These are phyloP conservation scores for Trissolcus basalis DNA, from an alignment of 1,140 invertebrate species.

Conservation along the genomic window DNA sequence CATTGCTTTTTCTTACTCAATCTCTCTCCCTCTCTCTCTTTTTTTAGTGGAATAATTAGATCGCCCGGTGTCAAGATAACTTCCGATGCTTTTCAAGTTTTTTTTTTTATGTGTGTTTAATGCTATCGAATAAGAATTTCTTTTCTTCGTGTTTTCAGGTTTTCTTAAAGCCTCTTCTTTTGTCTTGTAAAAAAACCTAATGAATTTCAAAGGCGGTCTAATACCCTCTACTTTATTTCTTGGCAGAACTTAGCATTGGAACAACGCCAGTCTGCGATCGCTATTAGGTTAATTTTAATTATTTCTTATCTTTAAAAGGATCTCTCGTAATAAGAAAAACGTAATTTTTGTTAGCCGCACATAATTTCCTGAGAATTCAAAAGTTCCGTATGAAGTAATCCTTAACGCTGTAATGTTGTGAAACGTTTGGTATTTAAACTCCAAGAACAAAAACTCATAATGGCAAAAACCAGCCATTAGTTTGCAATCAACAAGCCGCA, in stretches of 20 bases:
- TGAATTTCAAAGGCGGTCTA: constrained; percentile 34
- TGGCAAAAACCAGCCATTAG: constrained; percentile 10
- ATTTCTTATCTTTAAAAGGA: constrained; percentile 1
- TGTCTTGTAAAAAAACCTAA: constrained; percentile 29
- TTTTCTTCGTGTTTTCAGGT: constrained; percentile 4
- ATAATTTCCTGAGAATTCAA: too few species aligned
- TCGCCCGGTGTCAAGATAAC: background rate
- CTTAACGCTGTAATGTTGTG: too few species aligned
- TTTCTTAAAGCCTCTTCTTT: background rate
- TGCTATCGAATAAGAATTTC: constrained; percentile 10
- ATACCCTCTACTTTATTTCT: constrained; percentile 34
- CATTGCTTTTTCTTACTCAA: constrained; percentile 5
- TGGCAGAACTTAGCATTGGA: constrained; percentile 35
- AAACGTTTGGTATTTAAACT: background rate
- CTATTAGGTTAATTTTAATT: constrained; percentile 46
- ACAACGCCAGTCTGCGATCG: constrained; percentile 24
- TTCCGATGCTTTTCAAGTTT: too few species aligned
- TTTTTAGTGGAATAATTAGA: constrained; percentile 8
- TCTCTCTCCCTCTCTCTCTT: too few species aligned
- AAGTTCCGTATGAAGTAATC: too few species aligned
- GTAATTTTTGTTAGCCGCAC: too few species aligned
- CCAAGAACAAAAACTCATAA: background rate
- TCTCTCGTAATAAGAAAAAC: too few species aligned
- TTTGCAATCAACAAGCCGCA: constrained; percentile 10
- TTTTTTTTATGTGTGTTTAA: background rate